phyloP scores from a whole-genome alignment of 2,797 vertebrate genomes.

The Rhinella marina region DNA sequence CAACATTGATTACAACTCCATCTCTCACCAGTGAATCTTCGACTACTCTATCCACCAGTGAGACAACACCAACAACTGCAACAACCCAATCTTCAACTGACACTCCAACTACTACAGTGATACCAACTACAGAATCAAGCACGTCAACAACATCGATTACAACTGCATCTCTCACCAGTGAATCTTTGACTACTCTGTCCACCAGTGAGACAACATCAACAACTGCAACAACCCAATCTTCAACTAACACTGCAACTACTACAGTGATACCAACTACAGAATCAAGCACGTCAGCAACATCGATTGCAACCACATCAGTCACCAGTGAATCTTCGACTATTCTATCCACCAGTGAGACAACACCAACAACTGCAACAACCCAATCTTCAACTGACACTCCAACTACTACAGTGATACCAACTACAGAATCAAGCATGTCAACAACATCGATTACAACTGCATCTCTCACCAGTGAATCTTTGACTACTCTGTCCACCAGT shows the following conservation, averaged over 20 bases:
- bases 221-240: no score
- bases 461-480: not conserved
- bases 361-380: not conserved
- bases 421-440: not conserved
- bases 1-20: not conserved
- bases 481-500: not conserved
- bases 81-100: not conserved
- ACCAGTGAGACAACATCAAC: no score
- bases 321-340: not conserved
- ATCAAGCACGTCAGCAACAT: not conserved
- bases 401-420: not conserved
- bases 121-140: no score
- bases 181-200: no score
- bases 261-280: not conserved
- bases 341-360: not conserved
- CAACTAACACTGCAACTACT: no score
- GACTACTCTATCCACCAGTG: not conserved
- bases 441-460: not conserved
- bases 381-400: not conserved
- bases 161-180: no score
- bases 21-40: no score
- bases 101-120: not conserved
- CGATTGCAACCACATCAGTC: not conserved
- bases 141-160: no score
- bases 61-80: not conserved